Base-by-base conservation (phyloP, 23 tunicate species). In the Phallusia fumigata region DNA sequence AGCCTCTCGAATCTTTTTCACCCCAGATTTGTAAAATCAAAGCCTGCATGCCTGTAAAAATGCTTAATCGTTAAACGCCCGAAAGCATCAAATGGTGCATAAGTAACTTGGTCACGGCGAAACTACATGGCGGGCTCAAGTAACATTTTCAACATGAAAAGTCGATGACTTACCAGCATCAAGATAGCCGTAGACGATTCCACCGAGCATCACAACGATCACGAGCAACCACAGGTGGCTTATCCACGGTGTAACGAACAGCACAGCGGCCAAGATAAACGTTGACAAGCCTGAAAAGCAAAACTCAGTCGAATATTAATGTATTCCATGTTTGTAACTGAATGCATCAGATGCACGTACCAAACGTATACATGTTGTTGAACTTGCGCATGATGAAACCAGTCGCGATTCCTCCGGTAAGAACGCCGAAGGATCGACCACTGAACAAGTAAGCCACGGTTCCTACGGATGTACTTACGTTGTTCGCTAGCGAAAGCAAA, bases 1-100 rank as follows among this genome's bases (percentile, higher is more conserved):
- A 75, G 21, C 90, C 86, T 40, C 98, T 69, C 26, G 98, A 94
- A 33, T 89, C 83, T 65, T 86, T 82, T 79, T 89, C 94, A 11
- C 98, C 98, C 98, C 98, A 94, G 18, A 87, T 30, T 80, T 94
- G 98, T 6, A 94, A 58, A 83, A 94, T 79, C 78, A 94, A 76
- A 32, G 98, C 98, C 89, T 94, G 98, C 98, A 94, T 94, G 16
- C 98, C 98, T 94, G 85, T 26, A 30, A 69, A 21, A 26, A 58
- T 58, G 28, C 16, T 1, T 22, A 11, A 6, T 3, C 13, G 69
- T 6, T 58, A 13, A 11, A 6, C 3, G 8, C 3, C 16, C 69
- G 13, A 24, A 21, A 21, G 69, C 16, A 21, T 58, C 16, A 51
- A 51, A 13, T 18, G 18, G 18, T 51, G 18, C 15, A 15, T 18